phyloP scores from a whole-genome alignment of 2,797 vertebrate species.

The Eulemur rubriventer region DNA sequence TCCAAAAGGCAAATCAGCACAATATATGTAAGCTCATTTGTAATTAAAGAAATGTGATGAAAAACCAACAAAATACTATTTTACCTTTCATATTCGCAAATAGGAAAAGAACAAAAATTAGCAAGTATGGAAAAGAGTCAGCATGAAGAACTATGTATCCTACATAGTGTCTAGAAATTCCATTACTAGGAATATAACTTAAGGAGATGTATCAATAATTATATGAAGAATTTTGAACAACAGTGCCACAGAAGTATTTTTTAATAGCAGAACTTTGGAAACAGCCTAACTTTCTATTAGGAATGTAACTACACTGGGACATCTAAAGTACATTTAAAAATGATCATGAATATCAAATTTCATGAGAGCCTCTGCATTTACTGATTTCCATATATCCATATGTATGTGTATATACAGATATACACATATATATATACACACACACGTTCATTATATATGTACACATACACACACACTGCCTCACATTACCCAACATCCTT shows the following conservation, averaged over 20 bases:
- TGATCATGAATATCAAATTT: neutral
- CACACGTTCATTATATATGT: too few species aligned
- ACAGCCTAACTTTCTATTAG: neutral
- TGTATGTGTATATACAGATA: too few species aligned
- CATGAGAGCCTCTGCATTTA: neutral
- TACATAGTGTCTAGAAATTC: neutral
- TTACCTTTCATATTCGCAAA: neutral
- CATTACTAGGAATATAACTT: neutral
- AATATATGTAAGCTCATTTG: neutral
- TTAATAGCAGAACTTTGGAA: neutral
- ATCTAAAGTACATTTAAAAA: neutral
- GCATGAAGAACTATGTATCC: neutral
- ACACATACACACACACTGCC: too few species aligned
- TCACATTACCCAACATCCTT: neutral
- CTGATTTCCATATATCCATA: neutral
- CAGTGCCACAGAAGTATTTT: neutral
- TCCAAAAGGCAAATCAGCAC: neutral
- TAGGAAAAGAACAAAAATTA: neutral
- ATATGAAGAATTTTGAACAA: neutral
- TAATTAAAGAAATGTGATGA: neutral
- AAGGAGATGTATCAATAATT: neutral
- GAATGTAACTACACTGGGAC: neutral
- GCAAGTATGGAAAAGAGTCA: neutral
- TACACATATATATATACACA: too few species aligned
- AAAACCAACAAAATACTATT: neutral